Base-by-base conservation (phyloP, 2,888 invertebrate species). In the Danaus chrysippus region DNA sequence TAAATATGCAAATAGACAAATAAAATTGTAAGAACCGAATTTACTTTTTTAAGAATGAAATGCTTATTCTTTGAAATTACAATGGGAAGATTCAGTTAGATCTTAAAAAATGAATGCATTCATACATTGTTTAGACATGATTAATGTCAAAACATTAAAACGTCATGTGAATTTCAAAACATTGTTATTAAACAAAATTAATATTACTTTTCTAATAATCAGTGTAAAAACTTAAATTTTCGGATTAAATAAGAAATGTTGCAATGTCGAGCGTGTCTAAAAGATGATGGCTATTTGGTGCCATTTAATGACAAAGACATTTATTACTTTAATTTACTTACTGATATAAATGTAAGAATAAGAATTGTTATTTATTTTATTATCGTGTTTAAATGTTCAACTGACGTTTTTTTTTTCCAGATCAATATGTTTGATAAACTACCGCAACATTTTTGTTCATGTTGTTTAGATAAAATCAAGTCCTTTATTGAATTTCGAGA, bases 181-280 rank as follows among this genome's bases (percentile, higher is more conserved):
- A 3, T 34, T 34, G 23, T 34, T 34, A 34, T 34, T 5, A 34
- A 34, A 34, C 23, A 34, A 34, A 34, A 3, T 3, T 34, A 34
- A 34, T 34, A 34, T 34, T 8, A 34, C 23, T 34, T 34, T 34
- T 34, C 6, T 34, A 34, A 34, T 34, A 34, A 6, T 34, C 23
- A 3, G 3, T 34, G 3, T 34, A 34, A 34, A 34, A 34, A 8
- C 23, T 34, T 6, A 34, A 34, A 34, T 5, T 34, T 34, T 34
- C 23, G 23, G 23, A 34, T 34, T 34, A 34, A 34, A 34, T 34
- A 34, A 34, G 23, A 54, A 55, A 84, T 84, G 83, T 74, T 76
- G 19, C 73, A 79, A 65, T 87, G 87, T 70, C 77, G 86, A 70
- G 81, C 81, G 19, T 87, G 87, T 73, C 69, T 86, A 64, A 59